Evolutionary conservation across 2,113 vertebrate genomes (phyloP).

Genomic region (Hemicordylus capensis): DNA sequence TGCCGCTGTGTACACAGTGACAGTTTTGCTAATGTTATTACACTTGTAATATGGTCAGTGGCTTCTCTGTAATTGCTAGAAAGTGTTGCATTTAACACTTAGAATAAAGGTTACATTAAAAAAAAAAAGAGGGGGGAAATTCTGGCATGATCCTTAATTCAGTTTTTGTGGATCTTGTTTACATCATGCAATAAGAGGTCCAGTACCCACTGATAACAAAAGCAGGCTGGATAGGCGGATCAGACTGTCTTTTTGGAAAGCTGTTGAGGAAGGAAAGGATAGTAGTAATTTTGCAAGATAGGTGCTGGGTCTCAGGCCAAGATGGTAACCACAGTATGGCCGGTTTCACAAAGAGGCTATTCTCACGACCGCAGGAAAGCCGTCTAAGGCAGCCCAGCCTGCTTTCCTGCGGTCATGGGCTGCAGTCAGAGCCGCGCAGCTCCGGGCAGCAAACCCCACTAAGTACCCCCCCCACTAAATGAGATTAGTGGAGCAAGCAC

Average conservation of each 20-base stretch:
- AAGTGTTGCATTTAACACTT: constrained; percentile 11
- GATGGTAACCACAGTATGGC: background rate
- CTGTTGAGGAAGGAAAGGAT: background rate
- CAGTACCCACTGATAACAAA: background rate
- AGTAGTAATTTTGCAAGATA: background rate
- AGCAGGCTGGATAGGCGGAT: background rate
- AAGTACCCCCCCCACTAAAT: too few relatives aligned
- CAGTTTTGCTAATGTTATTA: constrained; percentile 56
- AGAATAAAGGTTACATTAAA: constrained; percentile 58
- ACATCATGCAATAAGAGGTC: constrained; percentile 5
- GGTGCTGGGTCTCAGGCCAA: background rate
- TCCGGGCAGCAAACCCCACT: too few relatives aligned
- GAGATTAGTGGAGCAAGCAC: too few relatives aligned
- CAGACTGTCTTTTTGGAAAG: background rate
- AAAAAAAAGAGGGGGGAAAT: too few relatives aligned
- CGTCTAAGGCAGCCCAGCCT: too few relatives aligned
- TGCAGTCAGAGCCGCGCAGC: too few relatives aligned
- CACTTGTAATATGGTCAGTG: constrained; percentile 49
- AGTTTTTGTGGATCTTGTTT: constrained; percentile 4
- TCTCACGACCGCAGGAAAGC: too few relatives aligned
- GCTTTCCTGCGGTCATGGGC: too few relatives aligned
- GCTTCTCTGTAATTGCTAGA: constrained; percentile 35
- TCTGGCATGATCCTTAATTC: constrained; percentile 24
- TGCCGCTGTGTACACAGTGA: constrained; percentile 15
- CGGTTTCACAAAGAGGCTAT: too few relatives aligned